Conservation (phyloP, 2,113 vertebrate genomes). For the Barbus barbus region DNA sequence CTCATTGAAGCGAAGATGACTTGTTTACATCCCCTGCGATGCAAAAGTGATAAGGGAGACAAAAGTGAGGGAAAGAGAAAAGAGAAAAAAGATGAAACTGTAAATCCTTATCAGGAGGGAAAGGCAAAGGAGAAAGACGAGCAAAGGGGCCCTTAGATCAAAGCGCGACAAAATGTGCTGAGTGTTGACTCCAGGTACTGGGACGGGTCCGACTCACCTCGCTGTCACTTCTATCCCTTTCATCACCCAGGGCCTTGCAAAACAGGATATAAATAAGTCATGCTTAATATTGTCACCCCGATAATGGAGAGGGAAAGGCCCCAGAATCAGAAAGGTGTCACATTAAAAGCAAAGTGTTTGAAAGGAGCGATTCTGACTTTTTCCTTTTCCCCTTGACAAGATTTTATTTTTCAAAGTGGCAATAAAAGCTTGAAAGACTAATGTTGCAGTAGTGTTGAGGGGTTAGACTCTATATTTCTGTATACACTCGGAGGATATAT, state of each 20-base stretch:
- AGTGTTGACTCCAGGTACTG: conserved; percentile 42
- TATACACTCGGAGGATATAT: neutral
- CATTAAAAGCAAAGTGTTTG: conserved; percentile 72
- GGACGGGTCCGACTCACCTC: conserved; percentile 52
- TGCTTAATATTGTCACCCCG: conserved; percentile 66
- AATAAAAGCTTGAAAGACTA: conserved; percentile 76
- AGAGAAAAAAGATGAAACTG: conserved; percentile 41
- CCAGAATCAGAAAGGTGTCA: conserved; percentile 55
- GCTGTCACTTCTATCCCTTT: conserved; percentile 56
- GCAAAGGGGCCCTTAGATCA: conserved; percentile 59
- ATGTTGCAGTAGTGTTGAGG: conserved; percentile 51
- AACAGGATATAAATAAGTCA: conserved; percentile 73
- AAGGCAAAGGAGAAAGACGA: conserved; percentile 58
- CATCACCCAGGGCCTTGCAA: conserved; percentile 54
- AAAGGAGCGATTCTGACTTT: conserved; percentile 71
- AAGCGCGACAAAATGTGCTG: conserved; percentile 59
- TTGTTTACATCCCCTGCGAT: conserved; percentile 46
- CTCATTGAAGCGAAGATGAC: conserved; percentile 37
- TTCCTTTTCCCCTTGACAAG: conserved; percentile 67
- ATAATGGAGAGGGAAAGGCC: conserved; percentile 60
- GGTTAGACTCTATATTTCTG: conserved; percentile 26
- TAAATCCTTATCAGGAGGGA: conserved; percentile 54
- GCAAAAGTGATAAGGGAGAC: conserved; percentile 18
- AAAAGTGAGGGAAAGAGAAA: conserved; percentile 37
- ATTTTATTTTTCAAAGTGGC: conserved; percentile 75